These are phyloP conservation scores for Salvator merianae DNA, from an alignment of 2,113 vertebrate species.

Conservation along the genomic window DNA sequence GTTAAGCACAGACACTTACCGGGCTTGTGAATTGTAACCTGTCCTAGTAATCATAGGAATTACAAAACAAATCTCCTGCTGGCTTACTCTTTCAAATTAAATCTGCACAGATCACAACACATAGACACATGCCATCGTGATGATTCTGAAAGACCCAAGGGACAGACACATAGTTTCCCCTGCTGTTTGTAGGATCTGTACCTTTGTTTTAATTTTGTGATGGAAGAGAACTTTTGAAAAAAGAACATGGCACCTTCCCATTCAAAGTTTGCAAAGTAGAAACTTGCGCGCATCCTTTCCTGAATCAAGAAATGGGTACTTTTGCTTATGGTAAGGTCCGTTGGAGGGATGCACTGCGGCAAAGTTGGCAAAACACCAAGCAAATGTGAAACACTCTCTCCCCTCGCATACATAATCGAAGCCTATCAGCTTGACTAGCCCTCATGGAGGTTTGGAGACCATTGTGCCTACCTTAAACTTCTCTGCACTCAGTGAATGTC, in stretches of 20 bases:
- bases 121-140: background rate
- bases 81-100: slow-evolving; percentile 3
- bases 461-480: background rate
- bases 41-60: background rate
- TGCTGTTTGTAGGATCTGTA: background rate
- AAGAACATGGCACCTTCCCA: background rate
- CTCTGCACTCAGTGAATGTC: background rate
- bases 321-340: too few species aligned
- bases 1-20: background rate
- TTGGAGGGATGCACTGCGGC: too few species aligned
- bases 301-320: too few species aligned
- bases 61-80: background rate
- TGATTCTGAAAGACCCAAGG: slow-evolving; percentile 7
- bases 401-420: too few species aligned
- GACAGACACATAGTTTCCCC: background rate
- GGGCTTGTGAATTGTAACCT: background rate
- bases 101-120: background rate
- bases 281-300: too few species aligned
- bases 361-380: background rate
- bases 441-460: too few species aligned
- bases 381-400: background rate
- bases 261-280: background rate
- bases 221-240: too few species aligned
- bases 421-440: too few species aligned
- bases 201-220: too few species aligned